Conservation (phyloP, 2,113 vertebrate genomes). For the Perca flavescens region DNA sequence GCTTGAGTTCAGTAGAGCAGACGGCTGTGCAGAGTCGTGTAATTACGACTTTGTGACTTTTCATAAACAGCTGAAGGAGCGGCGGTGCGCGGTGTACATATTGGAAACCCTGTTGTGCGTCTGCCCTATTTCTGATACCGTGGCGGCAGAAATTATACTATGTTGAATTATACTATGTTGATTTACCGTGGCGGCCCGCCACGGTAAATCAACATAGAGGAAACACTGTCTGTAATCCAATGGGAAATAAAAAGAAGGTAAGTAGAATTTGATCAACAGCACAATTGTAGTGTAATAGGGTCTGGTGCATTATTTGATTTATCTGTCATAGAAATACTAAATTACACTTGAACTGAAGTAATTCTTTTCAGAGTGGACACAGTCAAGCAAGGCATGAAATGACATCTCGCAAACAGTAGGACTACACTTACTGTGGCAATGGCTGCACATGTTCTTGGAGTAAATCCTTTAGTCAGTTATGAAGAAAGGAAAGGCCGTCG, state of each 20-base stretch:
- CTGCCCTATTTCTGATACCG: too few relatives aligned
- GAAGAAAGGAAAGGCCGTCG: neutral
- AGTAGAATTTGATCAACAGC: neutral
- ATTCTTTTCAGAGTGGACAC: neutral
- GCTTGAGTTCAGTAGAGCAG: too few relatives aligned
- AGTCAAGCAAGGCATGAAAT: neutral
- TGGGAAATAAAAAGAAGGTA: neutral
- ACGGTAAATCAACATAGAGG: too few relatives aligned
- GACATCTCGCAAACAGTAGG: neutral
- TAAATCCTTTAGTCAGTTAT: conserved; percentile 3
- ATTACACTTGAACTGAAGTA: neutral
- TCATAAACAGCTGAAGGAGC: too few relatives aligned
- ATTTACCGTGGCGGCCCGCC: too few relatives aligned
- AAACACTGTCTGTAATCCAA: neutral
- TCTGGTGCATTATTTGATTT: neutral
- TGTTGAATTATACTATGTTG: too few relatives aligned
- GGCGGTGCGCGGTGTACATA: too few relatives aligned
- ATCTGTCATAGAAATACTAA: neutral
- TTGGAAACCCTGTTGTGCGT: too few relatives aligned
- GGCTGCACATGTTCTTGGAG: neutral
- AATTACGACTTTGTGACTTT: too few relatives aligned
- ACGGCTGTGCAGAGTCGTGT: too few relatives aligned
- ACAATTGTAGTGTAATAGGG: neutral
- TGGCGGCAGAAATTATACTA: too few relatives aligned
- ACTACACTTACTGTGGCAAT: neutral